phyloP scores from a whole-genome alignment of 1,140 invertebrate genomes.

The Heterodera carotae region DNA sequence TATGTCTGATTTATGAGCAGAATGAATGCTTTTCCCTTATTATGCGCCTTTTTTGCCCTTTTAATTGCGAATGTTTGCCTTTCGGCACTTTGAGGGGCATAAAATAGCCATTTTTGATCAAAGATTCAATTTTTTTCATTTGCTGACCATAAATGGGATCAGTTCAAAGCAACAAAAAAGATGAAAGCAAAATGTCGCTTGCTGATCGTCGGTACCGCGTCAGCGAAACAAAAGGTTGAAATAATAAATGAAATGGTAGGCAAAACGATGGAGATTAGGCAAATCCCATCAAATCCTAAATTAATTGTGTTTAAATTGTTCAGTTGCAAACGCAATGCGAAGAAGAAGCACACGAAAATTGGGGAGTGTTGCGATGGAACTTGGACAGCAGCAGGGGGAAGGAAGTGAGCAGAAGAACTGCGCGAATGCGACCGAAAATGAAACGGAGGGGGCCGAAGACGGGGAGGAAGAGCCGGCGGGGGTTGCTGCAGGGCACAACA shows the following conservation, averaged over 20 bases:
- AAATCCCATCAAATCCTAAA: neutral
- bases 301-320: neutral
- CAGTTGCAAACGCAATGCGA: conserved; percentile 9
- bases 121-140: neutral
- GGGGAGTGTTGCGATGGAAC: conserved; percentile 22
- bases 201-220: conserved; percentile 25
- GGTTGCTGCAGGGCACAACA: neutral
- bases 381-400: neutral
- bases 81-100: no score
- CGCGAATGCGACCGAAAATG: no score
- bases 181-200: conserved; percentile 9
- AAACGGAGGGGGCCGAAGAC: neutral
- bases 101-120: neutral
- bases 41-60: neutral
- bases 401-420: neutral
- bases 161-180: conserved; percentile 11
- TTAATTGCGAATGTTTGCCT: no score
- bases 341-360: conserved; percentile 15
- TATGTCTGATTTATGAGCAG: neutral
- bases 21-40: neutral
- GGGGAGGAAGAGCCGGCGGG: neutral
- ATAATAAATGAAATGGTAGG: neutral
- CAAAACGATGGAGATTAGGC: neutral
- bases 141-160: neutral
- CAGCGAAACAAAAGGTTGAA: conserved; percentile 12